Evolutionary conservation across 2,888 invertebrate species (phyloP).

Genomic region (Lepidocyrtoides sp.): DNA sequence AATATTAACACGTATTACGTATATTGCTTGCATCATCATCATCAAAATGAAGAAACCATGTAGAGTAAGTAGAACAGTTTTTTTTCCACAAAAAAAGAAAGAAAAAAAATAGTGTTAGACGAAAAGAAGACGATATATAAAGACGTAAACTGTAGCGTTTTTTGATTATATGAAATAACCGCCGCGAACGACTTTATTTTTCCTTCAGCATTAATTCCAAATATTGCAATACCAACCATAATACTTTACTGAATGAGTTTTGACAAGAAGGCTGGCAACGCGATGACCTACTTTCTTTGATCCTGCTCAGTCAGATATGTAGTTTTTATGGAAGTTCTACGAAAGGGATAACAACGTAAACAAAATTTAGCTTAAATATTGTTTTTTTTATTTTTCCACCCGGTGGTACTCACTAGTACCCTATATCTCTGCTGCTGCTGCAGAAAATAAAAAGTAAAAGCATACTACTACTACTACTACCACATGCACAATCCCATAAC

Average conservation of each 20-base stretch:
- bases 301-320: constrained; percentile 47
- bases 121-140: neutral
- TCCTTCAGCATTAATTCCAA: constrained; percentile 33
- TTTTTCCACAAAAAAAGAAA: neutral
- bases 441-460: no score
- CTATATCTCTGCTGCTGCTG: neutral
- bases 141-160: no score
- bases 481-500: no score
- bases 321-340: constrained; percentile 17
- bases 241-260: constrained; percentile 26
- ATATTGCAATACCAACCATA: constrained; percentile 15
- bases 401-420: no score
- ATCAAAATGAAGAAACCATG: no score
- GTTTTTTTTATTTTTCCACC: neutral
- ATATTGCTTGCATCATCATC: neutral
- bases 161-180: constrained; percentile 17
- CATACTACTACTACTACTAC: no score
- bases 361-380: constrained; percentile 13
- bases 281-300: constrained; percentile 64
- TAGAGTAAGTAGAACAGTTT: neutral
- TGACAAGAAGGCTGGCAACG: constrained; percentile 19
- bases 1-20: constrained; percentile 14
- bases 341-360: neutral
- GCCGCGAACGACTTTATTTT: constrained; percentile 26
- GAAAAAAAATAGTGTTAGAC: neutral